Evolutionary conservation across 2,113 vertebrate genomes (phyloP), one percentile per base, ranked within the genome.

Genomic region (Eptesicus fuscus): DNA sequence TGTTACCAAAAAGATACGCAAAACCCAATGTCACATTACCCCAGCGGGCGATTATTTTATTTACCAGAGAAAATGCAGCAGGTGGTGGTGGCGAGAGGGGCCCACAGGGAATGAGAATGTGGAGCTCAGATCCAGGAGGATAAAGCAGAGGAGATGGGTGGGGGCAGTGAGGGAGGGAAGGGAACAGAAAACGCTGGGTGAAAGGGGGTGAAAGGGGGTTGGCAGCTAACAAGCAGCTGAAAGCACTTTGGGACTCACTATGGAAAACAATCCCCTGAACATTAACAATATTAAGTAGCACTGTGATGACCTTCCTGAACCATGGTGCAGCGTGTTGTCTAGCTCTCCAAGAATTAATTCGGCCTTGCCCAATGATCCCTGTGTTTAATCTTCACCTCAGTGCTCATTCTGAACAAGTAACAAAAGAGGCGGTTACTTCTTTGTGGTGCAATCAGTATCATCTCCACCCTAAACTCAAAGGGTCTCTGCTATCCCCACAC

Each of bases 161-260:
- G 4, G 35, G 37, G 22, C 14, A 22, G 9, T 4, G 16, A 69
- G 63, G 7, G 51, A 91, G 28, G 30, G 44, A 77, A 71, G 71
- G 44, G 35, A 92, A 90, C 7, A 59, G 79, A 95, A 91, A 91
- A 94, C 11, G 4, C 83, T 20, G 35, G 53, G 86, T 71, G 14
- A 35, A 71, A 84, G 80, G 61, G 35, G 53, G 86, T 71, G 14
- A 35, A 71, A 84, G 80, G 61, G 47, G 88, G 83, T 9, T 87
- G 32, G 94, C 70, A 84, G 32, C 70, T 59, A 70, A n/a, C 37
- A 77, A 92, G 87, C 40, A 71, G 5, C 17, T 70, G 83, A 92
- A 93, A 96, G 95, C 53, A 70, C 47, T 88, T 83, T 85, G 94
- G 76, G 93, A 90, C 85, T 94, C 53, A 59, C 56, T 32, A 94